These are phyloP conservation scores for Characodon lateralis DNA, from an alignment of 2,797 vertebrate species.

Conservation along the genomic window DNA sequence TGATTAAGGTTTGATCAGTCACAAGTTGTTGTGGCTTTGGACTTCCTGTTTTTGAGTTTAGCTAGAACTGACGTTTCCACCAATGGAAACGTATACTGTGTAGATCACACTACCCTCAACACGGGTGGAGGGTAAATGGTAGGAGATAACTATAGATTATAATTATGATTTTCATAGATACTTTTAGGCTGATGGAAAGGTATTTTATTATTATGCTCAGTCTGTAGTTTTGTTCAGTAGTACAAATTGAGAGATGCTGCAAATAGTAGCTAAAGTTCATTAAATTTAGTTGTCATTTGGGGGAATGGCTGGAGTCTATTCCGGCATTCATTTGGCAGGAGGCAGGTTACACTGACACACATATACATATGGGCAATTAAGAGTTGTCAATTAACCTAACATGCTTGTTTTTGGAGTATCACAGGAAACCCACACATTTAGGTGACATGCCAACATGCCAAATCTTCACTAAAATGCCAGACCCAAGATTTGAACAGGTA, in stretches of 20 bases:
- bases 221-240: neutral
- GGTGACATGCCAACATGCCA: too few species aligned
- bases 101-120: neutral
- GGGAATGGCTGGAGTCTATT: too few species aligned
- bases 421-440: neutral
- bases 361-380: neutral
- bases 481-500: too few species aligned
- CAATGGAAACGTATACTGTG: neutral
- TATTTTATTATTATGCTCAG: neutral
- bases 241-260: neutral
- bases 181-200: neutral
- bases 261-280: neutral
- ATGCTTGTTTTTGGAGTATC: neutral
- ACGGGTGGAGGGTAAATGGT: neutral
- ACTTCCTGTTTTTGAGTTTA: neutral
- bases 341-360: neutral
- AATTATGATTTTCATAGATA: neutral
- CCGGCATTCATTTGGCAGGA: neutral
- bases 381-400: neutral
- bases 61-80: neutral
- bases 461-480: too few species aligned
- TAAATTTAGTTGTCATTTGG: neutral
- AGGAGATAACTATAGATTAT: too few species aligned
- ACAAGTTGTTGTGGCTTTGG: neutral
- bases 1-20: neutral